Base-by-base conservation (phyloP, 53 echinoderm and acorn worm species). In the Holothuria leucospilota region DNA sequence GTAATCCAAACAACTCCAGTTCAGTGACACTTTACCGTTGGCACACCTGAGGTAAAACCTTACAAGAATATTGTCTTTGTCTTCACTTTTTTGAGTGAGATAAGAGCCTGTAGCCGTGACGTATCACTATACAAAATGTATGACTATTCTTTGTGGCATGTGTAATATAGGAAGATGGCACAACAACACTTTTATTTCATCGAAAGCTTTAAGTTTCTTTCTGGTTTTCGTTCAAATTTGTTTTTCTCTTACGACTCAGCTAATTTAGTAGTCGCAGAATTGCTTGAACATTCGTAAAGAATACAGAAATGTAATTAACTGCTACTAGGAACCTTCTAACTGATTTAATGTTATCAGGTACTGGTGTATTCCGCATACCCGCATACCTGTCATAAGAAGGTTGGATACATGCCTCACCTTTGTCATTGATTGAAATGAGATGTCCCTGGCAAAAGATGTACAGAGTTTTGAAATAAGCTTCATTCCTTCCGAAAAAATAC, bases 101-200 rank as follows among this genome's bases (percentile, higher is more conserved):
- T 85, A 70, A 20, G 85, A 85, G 39, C 85, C 85, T 25, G 85
- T 85, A 10, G 68, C 85, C 85, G 20, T 42, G 85, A 84, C 21
- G 85, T 84, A 63, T 83, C 83, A 34, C 83, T 83, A 28, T 83
- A 83, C 8, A 83, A 49, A 28, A 15, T 27, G 27, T 63, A 83
- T 10, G 63, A 38, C 15, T 65, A n/a, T n/a, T n/a, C n/a, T n/a
- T n/a, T n/a, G n/a, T n/a, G n/a, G n/a, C n/a, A n/a, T n/a, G n/a
- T 65, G 13, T 29, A 3, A 15, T 29, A 16, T 21, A 34, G 63
- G 27, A 27, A 58, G 80, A 16, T 79, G 49, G 13, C 49, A 46
- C 80, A 79, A 51, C 10, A 79, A 29, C n/a, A 51, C 80, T 56
- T 56, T 51, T 51, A 79, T 56, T 56, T 27, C 51, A 30, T 79